Percentiles rank a stretch among this genome's conserved stretches.
These are phyloP conservation scores for Cettia cetti DNA, from an alignment of 2,113 vertebrate genomes.

Conservation along the genomic window DNA sequence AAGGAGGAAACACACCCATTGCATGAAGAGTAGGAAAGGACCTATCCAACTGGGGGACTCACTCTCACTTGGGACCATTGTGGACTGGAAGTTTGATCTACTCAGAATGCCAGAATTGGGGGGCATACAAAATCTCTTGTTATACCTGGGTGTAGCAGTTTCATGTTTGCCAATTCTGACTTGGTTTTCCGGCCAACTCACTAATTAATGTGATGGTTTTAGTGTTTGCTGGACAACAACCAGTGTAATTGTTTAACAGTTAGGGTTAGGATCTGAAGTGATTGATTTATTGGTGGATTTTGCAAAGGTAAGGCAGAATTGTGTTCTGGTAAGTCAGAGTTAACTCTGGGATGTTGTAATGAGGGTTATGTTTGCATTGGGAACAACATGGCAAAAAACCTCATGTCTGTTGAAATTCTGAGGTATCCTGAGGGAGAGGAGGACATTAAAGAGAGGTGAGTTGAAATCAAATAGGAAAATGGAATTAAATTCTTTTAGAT, in stretches of 20 bases:
- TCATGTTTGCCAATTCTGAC: too few species aligned
- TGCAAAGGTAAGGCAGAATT: not conserved
- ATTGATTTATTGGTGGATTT: not conserved
- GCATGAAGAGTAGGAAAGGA: not conserved
- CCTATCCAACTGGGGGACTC: not conserved
- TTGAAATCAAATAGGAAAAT: not conserved
- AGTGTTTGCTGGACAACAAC: not conserved
- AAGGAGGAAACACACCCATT: not conserved
- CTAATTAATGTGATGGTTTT: too few species aligned
- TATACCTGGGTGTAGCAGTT: not conserved
- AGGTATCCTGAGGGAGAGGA: not conserved
- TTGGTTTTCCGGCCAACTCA: too few species aligned
- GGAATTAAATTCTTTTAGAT: not conserved
- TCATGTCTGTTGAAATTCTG: not conserved
- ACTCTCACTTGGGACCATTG: not conserved
- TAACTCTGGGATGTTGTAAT: not conserved
- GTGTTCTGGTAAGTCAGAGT: not conserved
- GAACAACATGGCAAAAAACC: not conserved
- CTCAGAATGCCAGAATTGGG: not conserved
- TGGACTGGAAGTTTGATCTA: not conserved
- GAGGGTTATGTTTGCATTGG: not conserved
- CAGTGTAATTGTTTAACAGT: not conserved
- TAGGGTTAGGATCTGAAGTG: not conserved
- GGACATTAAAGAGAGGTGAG: not conserved
- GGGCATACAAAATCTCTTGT: fast-evolving